A percentile compares a stretch with the other conserved stretches of the same genome.
These are phyloP conservation scores for Amphipyra berbera DNA, from an alignment of 2,888 invertebrate species.

Conservation along the genomic window DNA sequence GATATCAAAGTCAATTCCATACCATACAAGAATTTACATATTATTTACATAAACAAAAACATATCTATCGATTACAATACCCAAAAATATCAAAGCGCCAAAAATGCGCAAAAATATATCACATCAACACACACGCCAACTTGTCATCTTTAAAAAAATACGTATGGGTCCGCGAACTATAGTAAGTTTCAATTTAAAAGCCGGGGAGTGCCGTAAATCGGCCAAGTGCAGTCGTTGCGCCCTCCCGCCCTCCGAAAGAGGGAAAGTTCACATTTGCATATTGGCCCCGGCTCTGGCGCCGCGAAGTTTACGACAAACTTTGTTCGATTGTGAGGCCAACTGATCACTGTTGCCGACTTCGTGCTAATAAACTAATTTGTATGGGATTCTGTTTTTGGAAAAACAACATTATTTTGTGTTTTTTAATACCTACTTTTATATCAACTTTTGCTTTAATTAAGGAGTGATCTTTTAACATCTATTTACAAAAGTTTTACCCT, in stretches of 20 bases:
- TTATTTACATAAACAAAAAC: neutral
- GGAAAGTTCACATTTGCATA: constrained; percentile 87
- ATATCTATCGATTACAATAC: neutral
- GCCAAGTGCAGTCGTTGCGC: constrained; percentile 80
- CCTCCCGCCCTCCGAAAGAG: constrained; percentile 70
- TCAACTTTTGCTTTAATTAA: no score
- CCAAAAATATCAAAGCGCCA: neutral
- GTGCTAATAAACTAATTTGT: constrained; percentile 42
- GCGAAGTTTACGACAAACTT: constrained; percentile 69
- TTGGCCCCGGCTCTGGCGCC: constrained; percentile 66
- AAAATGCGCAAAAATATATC: constrained; percentile 9
- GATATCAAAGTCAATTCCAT: no score
- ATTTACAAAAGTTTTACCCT: no score
- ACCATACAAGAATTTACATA: neutral
- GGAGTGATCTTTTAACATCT: no score
- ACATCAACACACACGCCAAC: constrained; percentile 1
- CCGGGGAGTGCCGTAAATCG: constrained; percentile 79
- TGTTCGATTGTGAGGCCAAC: constrained; percentile 46
- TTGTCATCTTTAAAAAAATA: constrained; percentile 36
- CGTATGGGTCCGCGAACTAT: constrained; percentile 27
- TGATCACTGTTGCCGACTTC: constrained; percentile 50
- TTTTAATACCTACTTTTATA: no score
- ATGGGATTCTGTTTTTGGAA: constrained; percentile 21
- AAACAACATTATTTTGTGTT: constrained; percentile 24
- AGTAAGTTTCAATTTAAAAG: constrained; percentile 76